A percentile compares a stretch with the other conserved stretches of the same genome.
Evolutionary conservation across 1,140 invertebrate genomes (phyloP).

Genomic region (Riptortus pedestris): DNA sequence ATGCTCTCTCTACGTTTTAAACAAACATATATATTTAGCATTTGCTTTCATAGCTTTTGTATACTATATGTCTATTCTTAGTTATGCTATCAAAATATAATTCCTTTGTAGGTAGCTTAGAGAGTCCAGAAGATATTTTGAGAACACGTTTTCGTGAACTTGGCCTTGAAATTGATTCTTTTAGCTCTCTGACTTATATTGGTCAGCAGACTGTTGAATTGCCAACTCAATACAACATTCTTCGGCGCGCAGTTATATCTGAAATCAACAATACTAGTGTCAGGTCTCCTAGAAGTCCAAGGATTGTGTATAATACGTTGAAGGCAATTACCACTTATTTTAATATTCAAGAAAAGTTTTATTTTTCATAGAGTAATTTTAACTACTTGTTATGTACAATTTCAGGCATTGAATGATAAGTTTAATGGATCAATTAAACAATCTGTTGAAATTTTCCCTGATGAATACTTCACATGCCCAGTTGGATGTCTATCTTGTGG

Average conservation of each 20-base stretch:
- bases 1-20: too few relatives aligned
- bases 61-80: too few relatives aligned
- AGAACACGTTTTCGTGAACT: conserved; percentile 50
- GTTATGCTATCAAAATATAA: not conserved
- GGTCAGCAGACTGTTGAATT: conserved; percentile 46
- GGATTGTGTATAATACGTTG: conserved; percentile 54
- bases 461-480: conserved; percentile 71
- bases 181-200: conserved; percentile 61
- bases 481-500: conserved; percentile 61
- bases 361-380: too few relatives aligned
- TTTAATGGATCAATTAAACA: conserved; percentile 59
- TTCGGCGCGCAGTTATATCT: conserved; percentile 42
- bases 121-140: conserved; percentile 56
- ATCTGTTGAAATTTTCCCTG: conserved; percentile 56
- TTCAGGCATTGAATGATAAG: conserved; percentile 60
- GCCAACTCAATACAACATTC: conserved; percentile 45
- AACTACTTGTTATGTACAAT: not conserved
- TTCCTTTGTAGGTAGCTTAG: conserved; percentile 39
- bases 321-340: conserved; percentile 43
- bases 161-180: conserved; percentile 54
- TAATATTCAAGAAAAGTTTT: too few relatives aligned
- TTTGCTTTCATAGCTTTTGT: too few relatives aligned
- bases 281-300: conserved; percentile 52
- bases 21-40: too few relatives aligned
- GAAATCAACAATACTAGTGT: conserved; percentile 58